These are phyloP conservation scores for Apoderus coryli DNA, from an alignment of 2,888 invertebrate genomes.

Conservation along the genomic window DNA sequence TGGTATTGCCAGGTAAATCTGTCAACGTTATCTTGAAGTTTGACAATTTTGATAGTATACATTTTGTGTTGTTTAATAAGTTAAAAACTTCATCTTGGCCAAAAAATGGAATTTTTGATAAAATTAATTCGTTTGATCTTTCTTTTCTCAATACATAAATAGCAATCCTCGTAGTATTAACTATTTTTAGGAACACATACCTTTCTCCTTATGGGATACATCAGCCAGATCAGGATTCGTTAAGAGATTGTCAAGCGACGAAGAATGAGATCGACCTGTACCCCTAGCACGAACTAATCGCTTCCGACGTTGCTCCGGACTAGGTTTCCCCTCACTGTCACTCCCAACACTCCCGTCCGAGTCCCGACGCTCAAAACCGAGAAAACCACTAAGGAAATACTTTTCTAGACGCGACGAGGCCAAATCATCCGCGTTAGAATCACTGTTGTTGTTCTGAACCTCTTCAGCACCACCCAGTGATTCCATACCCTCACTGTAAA, in stretches of 20 bases:
- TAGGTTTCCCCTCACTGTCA: conserved; percentile 78
- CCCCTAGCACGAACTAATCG: conserved; percentile 68
- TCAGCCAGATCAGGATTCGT: conserved; percentile 42
- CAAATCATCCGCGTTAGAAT: conserved; percentile 51
- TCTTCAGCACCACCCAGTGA: conserved; percentile 48
- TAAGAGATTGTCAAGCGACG: conserved; percentile 64
- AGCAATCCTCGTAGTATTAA: conserved; percentile 10
- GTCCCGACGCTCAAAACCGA: conserved; percentile 67
- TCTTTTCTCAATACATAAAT: too few species aligned
- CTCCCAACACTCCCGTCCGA: conserved; percentile 81
- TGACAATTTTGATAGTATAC: too few species aligned
- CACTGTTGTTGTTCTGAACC: conserved; percentile 20
- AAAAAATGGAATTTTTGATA: too few species aligned
- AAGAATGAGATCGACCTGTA: conserved; percentile 69
- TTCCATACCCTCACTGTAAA: conserved; percentile 71
- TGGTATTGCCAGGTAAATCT: too few species aligned
- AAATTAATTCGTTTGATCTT: too few species aligned
- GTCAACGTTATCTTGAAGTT: too few species aligned
- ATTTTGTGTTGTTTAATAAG: too few species aligned
- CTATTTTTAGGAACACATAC: too few species aligned
- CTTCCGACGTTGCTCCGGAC: conserved; percentile 74
- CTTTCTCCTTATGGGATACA: too few species aligned
- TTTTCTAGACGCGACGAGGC: conserved; percentile 78
- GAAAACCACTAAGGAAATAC: conserved; percentile 76
- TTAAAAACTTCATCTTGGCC: too few species aligned